These are phyloP conservation scores for Heteromormyrus szaboi DNA, from an alignment of 2,797 vertebrate genomes.

Conservation along the genomic window DNA sequence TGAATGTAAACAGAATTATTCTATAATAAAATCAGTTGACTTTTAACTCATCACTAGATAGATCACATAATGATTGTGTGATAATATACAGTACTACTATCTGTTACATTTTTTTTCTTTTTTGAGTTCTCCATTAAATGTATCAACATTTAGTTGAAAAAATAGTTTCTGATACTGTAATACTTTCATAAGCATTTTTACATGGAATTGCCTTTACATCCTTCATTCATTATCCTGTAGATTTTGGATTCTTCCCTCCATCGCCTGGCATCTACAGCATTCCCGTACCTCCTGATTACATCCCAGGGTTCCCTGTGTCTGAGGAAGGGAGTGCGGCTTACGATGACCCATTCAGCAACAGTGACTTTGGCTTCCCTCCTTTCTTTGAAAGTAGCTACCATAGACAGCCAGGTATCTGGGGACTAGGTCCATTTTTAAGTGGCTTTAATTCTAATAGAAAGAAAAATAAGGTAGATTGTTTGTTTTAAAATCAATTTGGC, in stretches of 20 bases:
- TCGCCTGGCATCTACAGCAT: conserved; percentile 25
- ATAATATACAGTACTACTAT: background rate
- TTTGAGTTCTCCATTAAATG: background rate
- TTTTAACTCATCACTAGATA: background rate
- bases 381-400: conserved; percentile 32
- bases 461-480: background rate
- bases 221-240: conserved; percentile 3
- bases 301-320: conserved; percentile 31
- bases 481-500: background rate
- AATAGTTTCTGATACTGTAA: background rate
- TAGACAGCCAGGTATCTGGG: conserved; percentile 27
- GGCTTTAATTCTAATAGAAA: background rate
- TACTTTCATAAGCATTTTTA: background rate
- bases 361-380: conserved; percentile 36
- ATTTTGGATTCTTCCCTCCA: conserved; percentile 27
- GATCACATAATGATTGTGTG: background rate
- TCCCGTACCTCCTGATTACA: conserved; percentile 24
- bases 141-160: background rate
- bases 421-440: background rate
- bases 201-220: background rate
- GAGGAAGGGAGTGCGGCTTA: conserved; percentile 17
- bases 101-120: background rate
- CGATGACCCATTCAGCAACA: conserved; percentile 22
- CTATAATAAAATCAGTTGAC: background rate
- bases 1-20: background rate